Base-by-base conservation (phyloP, 2,888 invertebrate species). In the Leucophora obtusa region DNA sequence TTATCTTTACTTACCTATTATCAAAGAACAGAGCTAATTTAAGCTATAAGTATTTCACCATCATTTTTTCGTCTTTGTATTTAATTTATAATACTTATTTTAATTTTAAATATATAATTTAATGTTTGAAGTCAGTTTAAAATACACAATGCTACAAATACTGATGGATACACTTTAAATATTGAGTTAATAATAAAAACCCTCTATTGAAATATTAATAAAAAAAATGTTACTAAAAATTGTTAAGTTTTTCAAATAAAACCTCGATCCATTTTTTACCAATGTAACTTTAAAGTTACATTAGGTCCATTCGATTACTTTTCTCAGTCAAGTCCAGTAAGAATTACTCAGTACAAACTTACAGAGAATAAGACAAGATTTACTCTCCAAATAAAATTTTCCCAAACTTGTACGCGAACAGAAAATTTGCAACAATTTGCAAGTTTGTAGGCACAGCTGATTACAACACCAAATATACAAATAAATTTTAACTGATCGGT, bases 211-310 rank as follows among this genome's bases (percentile, higher is more conserved):
- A 59, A 74, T 15, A 66, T 74, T 74, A 71, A 53, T 54, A 38
- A 24, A 60, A 14, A 53, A 65, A 54, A 7, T 74, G 60, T 74
- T 74, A 60, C 54, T 60, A 60, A 54, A 74, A 68, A n/a, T 59
- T 68, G 68, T 58, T 35, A 58, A 66, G 17, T 53, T 65, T 15
- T n/a, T 38, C 5, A 47, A 60, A 33, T 28, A 47, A 15, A 38
- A 60, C n/a, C 54, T 11, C 38, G n/a, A n/a, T n/a, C n/a, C n/a
- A n/a, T n/a, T n/a, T n/a, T n/a, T n/a, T n/a, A n/a, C n/a, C n/a
- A n/a, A n/a, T n/a, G n/a, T n/a, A n/a, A n/a, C n/a, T n/a, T n/a
- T n/a, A n/a, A n/a, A n/a, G n/a, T n/a, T n/a, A n/a, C n/a, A n/a
- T n/a, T n/a, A n/a, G n/a, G n/a, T n/a, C n/a, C n/a, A n/a, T n/a